These are phyloP conservation scores for Lithobates pipiens DNA, from an alignment of 2,797 vertebrate genomes.

Conservation along the genomic window DNA sequence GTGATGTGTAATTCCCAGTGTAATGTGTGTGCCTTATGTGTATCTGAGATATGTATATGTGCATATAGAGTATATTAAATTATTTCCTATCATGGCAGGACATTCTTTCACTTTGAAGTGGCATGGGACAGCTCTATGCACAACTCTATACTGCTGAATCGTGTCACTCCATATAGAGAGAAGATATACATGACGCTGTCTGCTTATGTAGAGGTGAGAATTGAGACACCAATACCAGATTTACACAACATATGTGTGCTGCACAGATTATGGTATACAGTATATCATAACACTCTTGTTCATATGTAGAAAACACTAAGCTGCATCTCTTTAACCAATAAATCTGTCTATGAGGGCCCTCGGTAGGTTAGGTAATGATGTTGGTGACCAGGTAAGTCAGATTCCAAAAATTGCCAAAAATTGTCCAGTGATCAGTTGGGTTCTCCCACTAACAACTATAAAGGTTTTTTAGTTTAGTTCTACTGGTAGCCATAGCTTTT, in stretches of 20 bases:
- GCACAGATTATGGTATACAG: background rate
- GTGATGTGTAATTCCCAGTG: background rate
- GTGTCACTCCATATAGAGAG: constrained; percentile 94
- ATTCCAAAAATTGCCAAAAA: too few species aligned
- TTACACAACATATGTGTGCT: background rate
- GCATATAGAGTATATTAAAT: background rate
- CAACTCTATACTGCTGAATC: constrained; percentile 94
- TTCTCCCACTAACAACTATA: too few species aligned
- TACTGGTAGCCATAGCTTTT: too few species aligned
- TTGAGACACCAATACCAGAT: background rate
- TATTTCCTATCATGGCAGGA: constrained; percentile 74
- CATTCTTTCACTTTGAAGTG: constrained; percentile 93
- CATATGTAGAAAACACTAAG: too few species aligned
- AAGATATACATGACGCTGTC: constrained; percentile 99
- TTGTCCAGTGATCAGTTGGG: too few species aligned
- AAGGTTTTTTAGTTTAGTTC: too few species aligned
- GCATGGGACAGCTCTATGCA: constrained; percentile 99
- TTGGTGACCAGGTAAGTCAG: background rate
- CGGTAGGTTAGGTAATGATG: background rate
- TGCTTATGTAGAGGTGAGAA: constrained; percentile 91
- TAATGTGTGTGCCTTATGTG: background rate
- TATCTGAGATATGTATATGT: constrained; percentile 10
- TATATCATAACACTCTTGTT: background rate
- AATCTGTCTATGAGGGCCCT: background rate
- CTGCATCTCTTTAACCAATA: background rate